Evolutionary conservation across 2,113 vertebrate genomes (phyloP).

Genomic region (Camelus bactrianus): DNA sequence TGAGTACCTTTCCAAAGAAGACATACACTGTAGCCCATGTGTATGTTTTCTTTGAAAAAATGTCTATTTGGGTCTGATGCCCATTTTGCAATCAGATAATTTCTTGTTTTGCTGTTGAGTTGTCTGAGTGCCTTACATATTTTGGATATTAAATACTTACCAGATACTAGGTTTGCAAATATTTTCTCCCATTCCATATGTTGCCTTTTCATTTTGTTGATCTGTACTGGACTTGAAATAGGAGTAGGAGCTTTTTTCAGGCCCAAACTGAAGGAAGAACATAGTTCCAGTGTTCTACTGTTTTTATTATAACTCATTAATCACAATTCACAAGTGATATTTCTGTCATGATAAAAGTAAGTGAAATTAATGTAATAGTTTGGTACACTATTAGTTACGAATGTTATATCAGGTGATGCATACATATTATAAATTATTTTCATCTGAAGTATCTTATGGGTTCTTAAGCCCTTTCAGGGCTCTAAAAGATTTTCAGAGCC

Average conservation of each 20-base stretch:
- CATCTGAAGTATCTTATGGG: background rate
- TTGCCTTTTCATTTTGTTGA: background rate
- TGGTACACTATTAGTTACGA: background rate
- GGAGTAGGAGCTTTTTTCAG: background rate
- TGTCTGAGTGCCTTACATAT: background rate
- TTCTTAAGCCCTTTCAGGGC: background rate
- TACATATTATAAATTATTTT: conserved; percentile 10
- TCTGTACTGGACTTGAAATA: background rate
- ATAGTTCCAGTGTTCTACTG: background rate
- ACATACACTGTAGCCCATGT: background rate
- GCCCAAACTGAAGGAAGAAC: background rate
- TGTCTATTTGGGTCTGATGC: background rate
- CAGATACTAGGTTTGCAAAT: background rate
- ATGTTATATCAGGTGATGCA: background rate
- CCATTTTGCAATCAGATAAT: background rate
- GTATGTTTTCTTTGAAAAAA: background rate
- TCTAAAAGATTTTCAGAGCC: conserved; percentile 1
- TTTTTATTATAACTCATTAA: conserved; percentile 3
- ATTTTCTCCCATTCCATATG: background rate
- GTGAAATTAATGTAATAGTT: background rate
- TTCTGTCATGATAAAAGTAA: background rate
- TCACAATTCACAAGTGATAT: background rate
- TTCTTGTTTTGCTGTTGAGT: background rate
- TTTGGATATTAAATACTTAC: background rate
- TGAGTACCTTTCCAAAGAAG: background rate